Conservation (phyloP, 2,113 vertebrate species). For the Artemisiospiza belli region DNA sequence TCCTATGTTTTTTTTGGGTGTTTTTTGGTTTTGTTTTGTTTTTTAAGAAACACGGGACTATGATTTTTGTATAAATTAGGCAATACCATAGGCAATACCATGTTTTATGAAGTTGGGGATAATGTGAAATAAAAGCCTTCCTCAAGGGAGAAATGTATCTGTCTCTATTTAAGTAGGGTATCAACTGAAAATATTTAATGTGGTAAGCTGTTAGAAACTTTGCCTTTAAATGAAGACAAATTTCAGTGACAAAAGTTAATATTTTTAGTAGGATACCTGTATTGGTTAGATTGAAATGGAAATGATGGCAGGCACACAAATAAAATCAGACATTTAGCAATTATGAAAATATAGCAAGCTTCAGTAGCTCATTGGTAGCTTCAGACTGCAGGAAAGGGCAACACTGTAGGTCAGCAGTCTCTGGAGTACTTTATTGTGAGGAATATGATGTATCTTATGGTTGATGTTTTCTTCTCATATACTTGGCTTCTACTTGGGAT, state of each 20-base stretch:
- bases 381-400: background rate
- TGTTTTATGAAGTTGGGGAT: background rate
- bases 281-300: background rate
- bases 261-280: background rate
- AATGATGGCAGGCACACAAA: background rate
- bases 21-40: background rate
- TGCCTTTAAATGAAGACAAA: background rate
- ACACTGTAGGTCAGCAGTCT: background rate
- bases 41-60: background rate
- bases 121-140: background rate
- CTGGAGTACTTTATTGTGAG: background rate
- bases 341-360: background rate
- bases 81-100: fast-evolving
- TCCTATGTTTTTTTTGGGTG: background rate
- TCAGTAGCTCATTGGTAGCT: background rate
- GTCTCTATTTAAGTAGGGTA: background rate
- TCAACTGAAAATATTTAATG: background rate
- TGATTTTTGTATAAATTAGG: background rate
- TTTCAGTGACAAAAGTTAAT: background rate
- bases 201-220: background rate
- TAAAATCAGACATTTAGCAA: background rate
- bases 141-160: background rate
- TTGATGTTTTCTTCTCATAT: background rate
- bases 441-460: background rate
- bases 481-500: background rate